Conservation (phyloP, 2,888 invertebrate genomes). For the Hypomecis punctinalis region DNA sequence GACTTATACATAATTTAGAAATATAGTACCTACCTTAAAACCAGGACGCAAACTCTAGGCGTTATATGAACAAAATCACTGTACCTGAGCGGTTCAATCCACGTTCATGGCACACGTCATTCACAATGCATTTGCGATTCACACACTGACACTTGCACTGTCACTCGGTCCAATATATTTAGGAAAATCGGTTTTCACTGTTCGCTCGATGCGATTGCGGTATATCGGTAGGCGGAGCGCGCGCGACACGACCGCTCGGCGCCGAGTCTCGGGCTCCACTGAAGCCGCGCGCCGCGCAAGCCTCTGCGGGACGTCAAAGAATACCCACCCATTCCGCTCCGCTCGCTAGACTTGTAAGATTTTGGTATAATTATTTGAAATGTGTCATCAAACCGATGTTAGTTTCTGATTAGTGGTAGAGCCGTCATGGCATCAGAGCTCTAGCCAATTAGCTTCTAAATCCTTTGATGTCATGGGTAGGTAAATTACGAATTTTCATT, state of each 20-base stretch:
- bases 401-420: constrained; percentile 46
- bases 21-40: constrained; percentile 52
- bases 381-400: constrained; percentile 51
- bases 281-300: constrained; percentile 69
- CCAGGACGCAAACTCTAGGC: constrained; percentile 47
- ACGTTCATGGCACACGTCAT: constrained; percentile 60
- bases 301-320: constrained; percentile 70
- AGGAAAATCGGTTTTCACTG: constrained; percentile 64
- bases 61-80: constrained; percentile 44
- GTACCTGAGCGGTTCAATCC: constrained; percentile 50
- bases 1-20: constrained; percentile 34
- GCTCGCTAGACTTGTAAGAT: constrained; percentile 61
- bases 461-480: constrained; percentile 28
- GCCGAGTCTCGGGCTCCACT: constrained; percentile 68
- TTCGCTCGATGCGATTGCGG: constrained; percentile 60
- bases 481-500: constrained; percentile 13
- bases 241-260: constrained; percentile 59
- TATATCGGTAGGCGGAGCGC: constrained; percentile 39
- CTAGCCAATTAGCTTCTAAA: constrained; percentile 33
- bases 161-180: constrained; percentile 50
- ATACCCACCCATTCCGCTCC: constrained; percentile 57
- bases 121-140: constrained; percentile 56
- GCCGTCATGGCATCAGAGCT: constrained; percentile 31
- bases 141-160: constrained; percentile 67
- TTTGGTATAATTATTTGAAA: constrained; percentile 53